phyloP scores from a whole-genome alignment of 1,140 invertebrate species.

The Hylyphantes graminicola region DNA sequence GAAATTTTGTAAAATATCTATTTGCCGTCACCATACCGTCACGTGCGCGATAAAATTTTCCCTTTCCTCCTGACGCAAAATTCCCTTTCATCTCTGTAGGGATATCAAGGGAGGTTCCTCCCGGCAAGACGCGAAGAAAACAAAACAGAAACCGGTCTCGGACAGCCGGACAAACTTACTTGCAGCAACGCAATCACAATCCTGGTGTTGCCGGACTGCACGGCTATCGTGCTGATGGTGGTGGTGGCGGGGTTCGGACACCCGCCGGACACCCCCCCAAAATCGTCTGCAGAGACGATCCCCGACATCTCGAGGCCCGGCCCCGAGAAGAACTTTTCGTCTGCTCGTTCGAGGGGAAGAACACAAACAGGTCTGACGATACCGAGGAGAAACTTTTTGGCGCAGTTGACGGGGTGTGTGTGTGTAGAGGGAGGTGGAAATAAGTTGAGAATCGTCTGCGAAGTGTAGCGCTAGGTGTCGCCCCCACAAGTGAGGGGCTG shows the following conservation, averaged over 20 bases:
- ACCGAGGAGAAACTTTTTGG: slow-evolving; percentile 11
- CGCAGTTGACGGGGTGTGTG: slow-evolving; percentile 1
- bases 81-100: too few relatives aligned
- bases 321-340: slow-evolving; percentile 32
- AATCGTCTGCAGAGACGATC: slow-evolving; percentile 9
- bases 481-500: too few relatives aligned
- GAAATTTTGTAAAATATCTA: too few relatives aligned
- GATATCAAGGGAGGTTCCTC: too few relatives aligned
- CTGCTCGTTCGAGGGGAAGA: slow-evolving; percentile 12
- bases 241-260: slow-evolving; percentile 72
- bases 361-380: slow-evolving; percentile 30
- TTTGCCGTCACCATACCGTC: too few relatives aligned
- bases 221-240: slow-evolving; percentile 90
- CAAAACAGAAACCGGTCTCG: not conserved
- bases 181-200: slow-evolving; percentile 89
- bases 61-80: too few relatives aligned
- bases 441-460: slow-evolving; percentile 11
- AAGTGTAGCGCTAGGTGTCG: too few relatives aligned
- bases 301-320: slow-evolving; percentile 41
- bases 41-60: too few relatives aligned
- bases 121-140: not conserved
- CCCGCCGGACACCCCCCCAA: not conserved
- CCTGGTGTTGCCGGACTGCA: slow-evolving; percentile 85
- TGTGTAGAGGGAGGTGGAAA: slow-evolving; percentile 10
- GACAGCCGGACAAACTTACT: slow-evolving; percentile 73